Base-by-base conservation (phyloP, 2,888 invertebrate genomes). In the Tenthredo distinguenda region DNA sequence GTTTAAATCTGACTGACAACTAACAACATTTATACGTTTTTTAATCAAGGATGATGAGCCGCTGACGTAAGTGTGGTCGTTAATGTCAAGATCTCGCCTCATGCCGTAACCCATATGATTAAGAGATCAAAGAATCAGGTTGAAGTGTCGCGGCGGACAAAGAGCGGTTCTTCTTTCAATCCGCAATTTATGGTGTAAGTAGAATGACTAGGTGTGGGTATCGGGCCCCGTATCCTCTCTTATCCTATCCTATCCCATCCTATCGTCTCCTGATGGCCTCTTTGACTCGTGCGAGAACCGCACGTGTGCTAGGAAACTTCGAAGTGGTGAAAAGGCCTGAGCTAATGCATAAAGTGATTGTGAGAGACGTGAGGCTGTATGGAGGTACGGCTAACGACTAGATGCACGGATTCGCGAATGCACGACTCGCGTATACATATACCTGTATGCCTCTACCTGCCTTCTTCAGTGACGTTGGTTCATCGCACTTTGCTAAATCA, bases 401-500 rank as follows among this genome's bases (percentile, higher is more conserved):
- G 77, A 77, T 77, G 50, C 77, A 74, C 74, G 74, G 74, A 74
- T 72, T 31, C 58, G 79, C 34, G 34, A 55, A 50, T 81, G 81
- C 81, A 81, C 81, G 62, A 81, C 81, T 81, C 34, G 77, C 77
- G 34, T 55, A 55, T 26, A 26, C 26, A 26, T 26, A 26, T 26
- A 26, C 26, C 26, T 26, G 1, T 50, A 50, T 50, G 26, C 31
- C 77, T 31, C 77, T 31, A 55, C 50, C 37, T 50, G 12, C 15
- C 26, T 18, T 34, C 77, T 55, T 21, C 77, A 55, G 26, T 37
- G 71, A 43, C 43, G 55, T 77, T 77, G 62, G 62, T 81, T 81
- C 81, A 81, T 37, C 81, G 58, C 26, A 37, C 81, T 58, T 81
- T 88, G 87, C 88, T 90, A 90, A 91, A 90, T 89, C 90, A 90